A percentile compares a stretch with the other conserved stretches of the same genome.
Conservation (phyloP, 2,797 vertebrate genomes). For the Gadopsis marmoratus region DNA sequence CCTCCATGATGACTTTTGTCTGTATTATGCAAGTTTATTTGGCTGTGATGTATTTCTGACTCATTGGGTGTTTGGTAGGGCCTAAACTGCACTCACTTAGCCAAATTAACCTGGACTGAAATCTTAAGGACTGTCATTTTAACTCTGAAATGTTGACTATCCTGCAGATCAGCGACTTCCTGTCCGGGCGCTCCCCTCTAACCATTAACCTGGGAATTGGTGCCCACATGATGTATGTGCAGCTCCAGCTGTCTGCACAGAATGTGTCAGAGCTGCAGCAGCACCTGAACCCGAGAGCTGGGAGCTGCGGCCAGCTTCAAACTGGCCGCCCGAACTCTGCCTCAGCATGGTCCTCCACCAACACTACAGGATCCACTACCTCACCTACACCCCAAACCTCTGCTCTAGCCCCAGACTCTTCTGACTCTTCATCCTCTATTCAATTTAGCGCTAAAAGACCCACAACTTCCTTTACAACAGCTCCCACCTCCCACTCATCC, state of each 20-base stretch:
- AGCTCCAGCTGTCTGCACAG: conserved; percentile 93
- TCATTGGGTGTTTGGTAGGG: not conserved
- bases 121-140: not conserved
- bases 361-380: conserved; percentile 73
- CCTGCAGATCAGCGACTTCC: conserved; percentile 93
- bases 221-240: conserved; percentile 95
- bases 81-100: not conserved
- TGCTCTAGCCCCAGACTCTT: not conserved
- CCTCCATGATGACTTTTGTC: not conserved
- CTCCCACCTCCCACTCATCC: conserved; percentile 3
- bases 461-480: conserved; percentile 51
- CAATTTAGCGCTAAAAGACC: conserved; percentile 41
- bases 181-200: conserved; percentile 91
- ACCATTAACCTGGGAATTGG: conserved; percentile 92
- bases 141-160: conserved; percentile 49
- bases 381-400: conserved; percentile 48
- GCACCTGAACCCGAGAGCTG: conserved; percentile 33
- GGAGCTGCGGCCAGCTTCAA: conserved; percentile 24
- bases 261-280: conserved; percentile 78
- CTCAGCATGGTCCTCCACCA: conserved; percentile 66
- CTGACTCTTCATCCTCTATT: conserved; percentile 10
- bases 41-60: not conserved
- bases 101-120: not conserved
- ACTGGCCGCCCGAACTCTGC: conserved; percentile 58
- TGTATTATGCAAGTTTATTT: conserved; percentile 2